phyloP scores from a whole-genome alignment of 1,140 invertebrate genomes.

The Drosophila rufa region DNA sequence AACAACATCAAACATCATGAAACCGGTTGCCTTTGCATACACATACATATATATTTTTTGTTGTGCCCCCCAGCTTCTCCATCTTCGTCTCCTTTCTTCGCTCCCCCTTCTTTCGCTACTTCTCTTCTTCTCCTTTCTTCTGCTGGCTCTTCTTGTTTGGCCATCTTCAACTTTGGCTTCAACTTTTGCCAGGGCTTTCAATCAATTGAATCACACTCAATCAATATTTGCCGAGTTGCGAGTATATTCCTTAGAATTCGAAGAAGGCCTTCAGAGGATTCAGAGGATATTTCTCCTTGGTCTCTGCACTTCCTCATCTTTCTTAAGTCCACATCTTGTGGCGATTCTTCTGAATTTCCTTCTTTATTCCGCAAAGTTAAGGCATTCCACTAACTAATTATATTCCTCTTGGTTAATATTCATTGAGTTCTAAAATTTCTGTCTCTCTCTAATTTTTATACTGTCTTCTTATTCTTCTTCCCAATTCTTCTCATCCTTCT shows the following conservation, averaged over 20 bases:
- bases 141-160: not conserved
- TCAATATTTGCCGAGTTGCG: conserved; percentile 20
- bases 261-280: not conserved
- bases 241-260: conserved; percentile 3
- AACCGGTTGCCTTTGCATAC: conserved; percentile 68
- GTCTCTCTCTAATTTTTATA: not conserved
- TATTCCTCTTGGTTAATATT: not conserved
- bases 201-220: conserved; percentile 49
- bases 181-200: conserved; percentile 33
- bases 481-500: not conserved
- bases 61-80: conserved; percentile 2
- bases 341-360: not conserved
- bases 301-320: not conserved
- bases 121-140: not conserved
- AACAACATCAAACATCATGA: conserved; percentile 28
- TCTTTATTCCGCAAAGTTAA: not conserved
- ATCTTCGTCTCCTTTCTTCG: not conserved
- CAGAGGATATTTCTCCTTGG: not conserved
- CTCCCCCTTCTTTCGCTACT: no score
- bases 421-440: no score
- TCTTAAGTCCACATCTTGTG: not conserved
- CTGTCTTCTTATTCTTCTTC: not conserved
- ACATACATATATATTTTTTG: conserved; percentile 10
- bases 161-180: conserved; percentile 24
- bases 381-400: not conserved